Percentiles rank a stretch among this genome's conserved stretches.
phyloP scores from a whole-genome alignment of 2,113 vertebrate genomes.

The Protomyctophum bolini region DNA sequence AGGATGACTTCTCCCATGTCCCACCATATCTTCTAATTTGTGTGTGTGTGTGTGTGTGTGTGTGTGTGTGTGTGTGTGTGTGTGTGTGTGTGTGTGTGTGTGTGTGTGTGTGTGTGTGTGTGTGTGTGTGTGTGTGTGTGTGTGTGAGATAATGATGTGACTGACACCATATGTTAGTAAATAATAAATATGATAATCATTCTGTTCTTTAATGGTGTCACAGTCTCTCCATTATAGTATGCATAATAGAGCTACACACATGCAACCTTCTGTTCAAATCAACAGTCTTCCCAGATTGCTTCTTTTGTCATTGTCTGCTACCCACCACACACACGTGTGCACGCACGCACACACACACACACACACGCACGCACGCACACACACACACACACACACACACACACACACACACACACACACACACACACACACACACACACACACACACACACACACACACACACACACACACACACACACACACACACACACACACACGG shows the following conservation, averaged over 20 bases:
- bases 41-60: neutral
- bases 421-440: neutral
- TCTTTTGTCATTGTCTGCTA: no score
- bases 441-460: neutral
- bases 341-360: neutral
- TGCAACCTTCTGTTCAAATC: no score
- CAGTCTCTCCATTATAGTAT: no score
- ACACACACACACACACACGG: neutral
- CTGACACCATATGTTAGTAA: no score
- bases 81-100: neutral
- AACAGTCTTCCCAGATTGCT: no score
- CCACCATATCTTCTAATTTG: no score
- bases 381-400: neutral
- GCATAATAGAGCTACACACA: no score
- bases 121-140: neutral
- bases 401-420: slow-evolving; percentile 3
- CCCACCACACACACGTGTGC: no score
- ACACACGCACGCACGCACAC: neutral
- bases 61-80: neutral
- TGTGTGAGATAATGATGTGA: no score
- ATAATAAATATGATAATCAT: no score
- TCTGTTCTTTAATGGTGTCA: no score
- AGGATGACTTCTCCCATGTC: no score
- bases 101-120: neutral
- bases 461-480: neutral